Base-by-base conservation (phyloP, 2,797 vertebrate species). In the Chelon auratus region DNA sequence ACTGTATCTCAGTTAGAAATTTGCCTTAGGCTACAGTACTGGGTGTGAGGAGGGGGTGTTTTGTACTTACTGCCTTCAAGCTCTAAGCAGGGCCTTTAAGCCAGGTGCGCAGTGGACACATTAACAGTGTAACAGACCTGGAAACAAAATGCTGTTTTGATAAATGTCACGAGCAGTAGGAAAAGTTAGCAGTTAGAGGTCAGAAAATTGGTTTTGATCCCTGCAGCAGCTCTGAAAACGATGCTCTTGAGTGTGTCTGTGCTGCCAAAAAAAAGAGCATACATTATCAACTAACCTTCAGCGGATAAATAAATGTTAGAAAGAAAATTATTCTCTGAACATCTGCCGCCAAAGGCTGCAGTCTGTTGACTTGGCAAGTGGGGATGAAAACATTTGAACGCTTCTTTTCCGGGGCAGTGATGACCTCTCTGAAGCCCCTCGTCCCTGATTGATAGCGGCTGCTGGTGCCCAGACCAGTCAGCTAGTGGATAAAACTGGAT, bases 401-500 rank as follows among this genome's bases (percentile, higher is more conserved):
- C 33, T 62, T 66, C 57, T 82, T 69, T 52, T 74, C 61, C 52
- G 54, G 40, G 56, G 17, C 1, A 14, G n/a, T 4, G 60, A 33
- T 18, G 68, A 65, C 70, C 71, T 77, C 77, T 72, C 45, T 33
- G 52, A 83, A 73, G 52, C 40, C 36, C 53, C 63, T 42, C 1
- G 22, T 26, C 58, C 65, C 60, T 89, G 82, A 91, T 75, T 58
- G 71, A 88, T 80, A 5, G 77, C 59, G 56, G 61, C 68, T 68
- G 80, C 75, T 61, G 74, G 53, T 62, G 72, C 73, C 63, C 54
- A 20, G 79, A 70, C 75, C 82, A 67, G 75, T 82, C 82, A 74
- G 70, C 77, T 64, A 77, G 83, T 83, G 70, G 85, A 82, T 90
- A 77, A 90, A 88, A 88, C 69, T 37, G 63, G 73, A 88, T 92